phyloP scores from a whole-genome alignment of 2,797 vertebrate species.

The Gastrophryne carolinensis region DNA sequence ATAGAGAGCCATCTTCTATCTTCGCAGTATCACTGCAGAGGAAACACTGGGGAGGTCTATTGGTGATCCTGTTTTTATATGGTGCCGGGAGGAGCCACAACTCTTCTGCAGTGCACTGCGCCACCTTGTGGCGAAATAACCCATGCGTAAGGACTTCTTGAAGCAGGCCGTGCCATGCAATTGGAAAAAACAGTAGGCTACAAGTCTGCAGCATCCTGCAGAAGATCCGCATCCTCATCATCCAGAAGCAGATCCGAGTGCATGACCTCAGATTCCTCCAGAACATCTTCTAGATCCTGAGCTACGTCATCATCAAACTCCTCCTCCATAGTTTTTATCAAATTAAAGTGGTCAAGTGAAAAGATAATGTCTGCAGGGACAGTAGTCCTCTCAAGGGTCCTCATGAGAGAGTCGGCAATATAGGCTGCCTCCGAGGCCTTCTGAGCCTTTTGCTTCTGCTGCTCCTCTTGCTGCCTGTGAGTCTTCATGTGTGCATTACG shows the following conservation, averaged over 20 bases:
- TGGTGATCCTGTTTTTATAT: too few species aligned
- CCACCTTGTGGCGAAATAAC: too few species aligned
- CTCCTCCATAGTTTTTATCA: slow-evolving; percentile 68
- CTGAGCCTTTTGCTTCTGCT: slow-evolving; percentile 75
- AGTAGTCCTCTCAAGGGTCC: slow-evolving; percentile 73
- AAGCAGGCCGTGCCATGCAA: not conserved
- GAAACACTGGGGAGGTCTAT: too few species aligned
- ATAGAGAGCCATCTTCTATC: too few species aligned
- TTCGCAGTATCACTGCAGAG: too few species aligned
- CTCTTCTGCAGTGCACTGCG: too few species aligned
- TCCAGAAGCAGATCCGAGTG: slow-evolving; percentile 71
- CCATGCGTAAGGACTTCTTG: not conserved
- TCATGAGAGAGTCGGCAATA: slow-evolving; percentile 70
- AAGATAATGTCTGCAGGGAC: slow-evolving; percentile 64
- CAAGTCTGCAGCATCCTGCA: slow-evolving; percentile 73
- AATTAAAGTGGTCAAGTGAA: slow-evolving; percentile 71
- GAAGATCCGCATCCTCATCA: slow-evolving; percentile 70
- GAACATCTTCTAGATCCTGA: slow-evolving; percentile 71
- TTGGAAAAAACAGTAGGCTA: slow-evolving; percentile 51
- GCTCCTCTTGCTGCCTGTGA: slow-evolving; percentile 80
- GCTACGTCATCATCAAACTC: slow-evolving; percentile 67
- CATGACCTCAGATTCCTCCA: slow-evolving; percentile 72
- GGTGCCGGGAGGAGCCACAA: too few species aligned
- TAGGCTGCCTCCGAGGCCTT: slow-evolving; percentile 72
- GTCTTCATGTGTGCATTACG: slow-evolving; percentile 88